A percentile compares a stretch with the other conserved stretches of the same genome.
phyloP scores from a whole-genome alignment of 2,888 invertebrate species.

The Drosophila yooni region DNA sequence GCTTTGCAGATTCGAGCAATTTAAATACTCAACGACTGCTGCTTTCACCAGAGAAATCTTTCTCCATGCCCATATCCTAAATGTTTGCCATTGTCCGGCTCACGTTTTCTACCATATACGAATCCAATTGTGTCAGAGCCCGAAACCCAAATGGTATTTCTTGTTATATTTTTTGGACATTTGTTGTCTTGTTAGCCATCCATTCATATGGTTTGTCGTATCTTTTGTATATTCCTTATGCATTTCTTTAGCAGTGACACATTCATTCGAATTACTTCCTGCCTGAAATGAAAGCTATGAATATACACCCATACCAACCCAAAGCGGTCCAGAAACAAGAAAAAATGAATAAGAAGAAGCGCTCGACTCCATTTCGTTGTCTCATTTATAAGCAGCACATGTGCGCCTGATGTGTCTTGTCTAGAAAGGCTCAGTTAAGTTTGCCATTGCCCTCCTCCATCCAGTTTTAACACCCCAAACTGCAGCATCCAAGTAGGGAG shows the following conservation, averaged over 20 bases:
- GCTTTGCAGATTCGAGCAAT: background rate
- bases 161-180: conserved; percentile 30
- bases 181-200: conserved; percentile 45
- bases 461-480: conserved; percentile 8
- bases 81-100: conserved; percentile 27
- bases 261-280: conserved; percentile 75
- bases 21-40: conserved; percentile 21
- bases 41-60: conserved; percentile 26
- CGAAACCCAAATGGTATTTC: conserved; percentile 30
- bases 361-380: conserved; percentile 59
- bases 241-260: conserved; percentile 63
- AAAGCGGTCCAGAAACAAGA: conserved; percentile 15
- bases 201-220: conserved; percentile 26
- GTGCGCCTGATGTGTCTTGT: conserved; percentile 64
- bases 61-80: conserved; percentile 17
- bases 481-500: conserved; percentile 1
- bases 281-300: conserved; percentile 37
- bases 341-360: conserved; percentile 15
- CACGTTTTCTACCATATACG: conserved; percentile 32
- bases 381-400: conserved; percentile 74
- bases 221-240: conserved; percentile 51
- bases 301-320: background rate
- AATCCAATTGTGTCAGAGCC: conserved; percentile 34
- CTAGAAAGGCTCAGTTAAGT: conserved; percentile 52
- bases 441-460: conserved; percentile 46